Evolutionary conservation across 2,113 vertebrate species (phyloP).

Genomic region (Bombycilla garrulus): DNA sequence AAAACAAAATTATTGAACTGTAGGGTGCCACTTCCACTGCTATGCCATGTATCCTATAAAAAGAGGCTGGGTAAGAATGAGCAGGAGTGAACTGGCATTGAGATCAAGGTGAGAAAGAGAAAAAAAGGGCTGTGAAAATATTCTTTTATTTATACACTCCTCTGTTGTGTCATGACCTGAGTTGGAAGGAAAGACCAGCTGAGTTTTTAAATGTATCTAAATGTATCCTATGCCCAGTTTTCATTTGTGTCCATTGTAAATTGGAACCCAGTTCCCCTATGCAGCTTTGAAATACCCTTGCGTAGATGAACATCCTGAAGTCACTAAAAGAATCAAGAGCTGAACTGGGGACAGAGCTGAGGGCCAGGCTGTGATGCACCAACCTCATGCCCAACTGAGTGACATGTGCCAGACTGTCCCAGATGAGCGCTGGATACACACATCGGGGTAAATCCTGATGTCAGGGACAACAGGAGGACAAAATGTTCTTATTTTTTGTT

Average conservation of each 20-base stretch:
- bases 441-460: not conserved
- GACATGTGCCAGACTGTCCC: not conserved
- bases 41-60: not conserved
- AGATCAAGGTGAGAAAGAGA: not conserved
- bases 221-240: not conserved
- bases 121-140: not conserved
- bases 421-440: not conserved
- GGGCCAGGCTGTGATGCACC: not conserved
- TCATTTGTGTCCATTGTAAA: not conserved
- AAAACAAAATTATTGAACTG: not conserved
- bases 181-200: not conserved
- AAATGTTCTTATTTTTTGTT: not conserved
- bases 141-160: not conserved
- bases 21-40: not conserved
- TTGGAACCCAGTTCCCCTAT: not conserved
- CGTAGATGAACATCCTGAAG: not conserved
- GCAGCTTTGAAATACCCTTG: not conserved
- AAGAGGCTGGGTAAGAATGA: not conserved
- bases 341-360: not conserved
- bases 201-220: not conserved
- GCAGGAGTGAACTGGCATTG: not conserved
- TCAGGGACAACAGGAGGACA: not conserved
- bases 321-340: not conserved
- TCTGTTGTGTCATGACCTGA: not conserved
- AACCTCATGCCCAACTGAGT: accelerated